Evolutionary conservation across 2,113 vertebrate genomes (phyloP).

Genomic region (Orcinus orca): DNA sequence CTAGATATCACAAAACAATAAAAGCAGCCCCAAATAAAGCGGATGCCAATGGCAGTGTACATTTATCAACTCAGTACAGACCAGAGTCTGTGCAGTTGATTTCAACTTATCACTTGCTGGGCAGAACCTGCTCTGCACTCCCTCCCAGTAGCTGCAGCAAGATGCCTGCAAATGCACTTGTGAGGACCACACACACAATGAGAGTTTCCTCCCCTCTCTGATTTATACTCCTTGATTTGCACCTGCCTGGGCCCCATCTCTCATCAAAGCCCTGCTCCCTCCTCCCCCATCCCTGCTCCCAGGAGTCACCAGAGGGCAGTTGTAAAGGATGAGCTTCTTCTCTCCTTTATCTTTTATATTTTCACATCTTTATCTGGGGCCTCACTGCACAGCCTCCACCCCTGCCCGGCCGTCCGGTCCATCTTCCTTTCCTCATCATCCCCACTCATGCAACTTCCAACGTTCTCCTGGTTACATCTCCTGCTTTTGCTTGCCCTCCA

Average conservation of each 20-base stretch:
- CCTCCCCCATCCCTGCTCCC: accelerated
- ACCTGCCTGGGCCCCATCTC: neutral
- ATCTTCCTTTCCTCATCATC: neutral
- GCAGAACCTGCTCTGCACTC: neutral
- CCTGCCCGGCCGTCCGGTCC: neutral
- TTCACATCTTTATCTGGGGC: neutral
- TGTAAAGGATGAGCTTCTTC: neutral
- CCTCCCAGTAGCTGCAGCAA: neutral
- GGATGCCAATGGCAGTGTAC: neutral
- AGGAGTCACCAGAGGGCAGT: neutral
- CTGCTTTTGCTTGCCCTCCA: neutral
- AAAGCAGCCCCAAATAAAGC: neutral
- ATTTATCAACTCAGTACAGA: neutral
- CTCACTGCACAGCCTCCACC: neutral
- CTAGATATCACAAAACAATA: neutral
- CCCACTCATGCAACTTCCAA: neutral
- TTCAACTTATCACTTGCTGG: neutral
- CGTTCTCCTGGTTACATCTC: neutral
- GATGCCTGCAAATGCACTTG: neutral
- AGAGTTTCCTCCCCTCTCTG: neutral
- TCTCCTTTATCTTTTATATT: neutral
- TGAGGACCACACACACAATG: neutral
- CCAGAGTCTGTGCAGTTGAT: neutral
- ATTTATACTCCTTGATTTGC: neutral
- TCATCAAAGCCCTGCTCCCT: neutral